Base-by-base conservation (phyloP, 1,140 invertebrate species). In the Akabosia matsudoensis region DNA sequence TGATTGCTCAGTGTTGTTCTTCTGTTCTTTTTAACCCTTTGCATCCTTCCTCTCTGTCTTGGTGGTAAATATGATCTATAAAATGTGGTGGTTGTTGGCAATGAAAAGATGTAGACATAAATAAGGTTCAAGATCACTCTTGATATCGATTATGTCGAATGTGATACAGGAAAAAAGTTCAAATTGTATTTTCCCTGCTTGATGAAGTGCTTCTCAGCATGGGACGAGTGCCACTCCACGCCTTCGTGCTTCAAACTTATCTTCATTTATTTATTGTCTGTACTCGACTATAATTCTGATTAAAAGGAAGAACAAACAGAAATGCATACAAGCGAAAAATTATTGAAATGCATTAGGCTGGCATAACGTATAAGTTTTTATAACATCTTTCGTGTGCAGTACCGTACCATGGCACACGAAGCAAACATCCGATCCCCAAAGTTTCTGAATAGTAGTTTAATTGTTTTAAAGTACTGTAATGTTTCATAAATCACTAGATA, bases 141-240 rank as follows among this genome's bases (percentile, higher is more conserved):
- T 61, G 14, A 10, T 61, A 24, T n/a, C 24, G 54, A 61, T 61
- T 13, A 61, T 22, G 54, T 16, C 24, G 54, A 24, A 16, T 13
- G n/a, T 24, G 54, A 61, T 61, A 4, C 13, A 16, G 37, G 54
- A 61, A 61, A 61, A 61, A 61, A 61, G 24, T 61, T 61, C 54
- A 61, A 61, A 61, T 61, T 61, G 24, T 61, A 61, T 61, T 61
- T 61, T 61, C 54, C 54, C 54, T 61, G 54, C 54, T 61, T 61
- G 54, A 61, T 61, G 54, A 61, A 61, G 54, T 61, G 54, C 54
- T 61, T 61, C 54, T 61, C 54, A 61, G 54, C 54, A 61, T 61
- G 54, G 24, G 54, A 61, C 54, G 54, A 61, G 54, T 61, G 54
- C 54, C 54, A 61, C 54, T 61, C 54, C 54, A 61, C 54, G 54